A percentile compares a stretch with the other conserved stretches of the same genome.
phyloP scores from a whole-genome alignment of 2,797 vertebrate genomes.

The Caiman crocodilus region DNA sequence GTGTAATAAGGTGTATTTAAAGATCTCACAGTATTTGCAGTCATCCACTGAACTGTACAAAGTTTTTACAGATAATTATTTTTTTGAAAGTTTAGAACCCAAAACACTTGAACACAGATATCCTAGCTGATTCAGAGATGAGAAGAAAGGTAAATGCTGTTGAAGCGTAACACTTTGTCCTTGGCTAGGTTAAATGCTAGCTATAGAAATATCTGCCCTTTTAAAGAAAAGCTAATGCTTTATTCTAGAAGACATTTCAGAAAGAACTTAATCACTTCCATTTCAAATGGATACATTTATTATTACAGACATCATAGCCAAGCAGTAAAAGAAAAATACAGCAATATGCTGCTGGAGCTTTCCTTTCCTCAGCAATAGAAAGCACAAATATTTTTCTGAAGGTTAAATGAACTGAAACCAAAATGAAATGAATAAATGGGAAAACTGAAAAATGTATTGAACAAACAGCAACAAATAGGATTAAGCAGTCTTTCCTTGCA shows the following conservation, averaged over 20 bases:
- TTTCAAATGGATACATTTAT: slow-evolving; percentile 69
- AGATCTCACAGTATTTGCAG: neutral
- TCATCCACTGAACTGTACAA: neutral
- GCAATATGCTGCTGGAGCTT: slow-evolving; percentile 32
- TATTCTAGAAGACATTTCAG: slow-evolving; percentile 65
- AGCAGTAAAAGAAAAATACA: slow-evolving; percentile 59
- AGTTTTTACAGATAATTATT: neutral
- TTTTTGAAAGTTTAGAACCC: slow-evolving; percentile 2
- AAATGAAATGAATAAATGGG: slow-evolving; percentile 74
- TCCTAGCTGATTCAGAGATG: neutral
- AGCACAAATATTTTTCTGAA: slow-evolving; percentile 68
- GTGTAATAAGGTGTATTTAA: neutral
- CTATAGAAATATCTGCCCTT: slow-evolving; percentile 49
- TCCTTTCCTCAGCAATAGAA: slow-evolving; percentile 35
- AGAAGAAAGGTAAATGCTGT: slow-evolving; percentile 11
- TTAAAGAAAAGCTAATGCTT: slow-evolving; percentile 69
- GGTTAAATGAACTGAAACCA: slow-evolving; percentile 71
- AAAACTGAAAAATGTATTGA: slow-evolving; percentile 62
- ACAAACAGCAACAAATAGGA: slow-evolving; percentile 18
- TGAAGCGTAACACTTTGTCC: slow-evolving; percentile 58
- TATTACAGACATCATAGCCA: slow-evolving; percentile 56
- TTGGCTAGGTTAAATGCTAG: slow-evolving; percentile 61
- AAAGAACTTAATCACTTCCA: slow-evolving; percentile 63
- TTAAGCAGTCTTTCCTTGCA: neutral
- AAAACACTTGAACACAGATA: slow-evolving; percentile 4